Percentiles rank a stretch among this genome's conserved stretches.
Conservation (phyloP, 2,113 vertebrate species). For the Cyanoderma ruficeps region DNA sequence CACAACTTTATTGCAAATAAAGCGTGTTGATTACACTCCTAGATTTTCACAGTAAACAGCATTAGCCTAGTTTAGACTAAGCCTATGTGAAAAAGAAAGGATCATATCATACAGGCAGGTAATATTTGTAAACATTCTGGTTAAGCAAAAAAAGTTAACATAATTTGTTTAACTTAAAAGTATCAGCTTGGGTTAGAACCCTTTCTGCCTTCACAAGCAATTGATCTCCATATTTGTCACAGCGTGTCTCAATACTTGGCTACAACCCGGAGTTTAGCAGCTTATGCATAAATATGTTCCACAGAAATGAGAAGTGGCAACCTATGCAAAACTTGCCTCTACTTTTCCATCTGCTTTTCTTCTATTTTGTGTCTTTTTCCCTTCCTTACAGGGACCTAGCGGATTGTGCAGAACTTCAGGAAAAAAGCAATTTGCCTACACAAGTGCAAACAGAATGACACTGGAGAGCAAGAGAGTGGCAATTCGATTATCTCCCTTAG, state of each 20-base stretch:
- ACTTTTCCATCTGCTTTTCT: slow-evolving; percentile 30
- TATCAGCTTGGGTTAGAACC: slow-evolving; percentile 15
- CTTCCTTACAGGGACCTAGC: neutral
- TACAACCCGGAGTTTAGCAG: neutral
- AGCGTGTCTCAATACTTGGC: slow-evolving; percentile 15
- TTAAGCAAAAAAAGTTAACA: neutral
- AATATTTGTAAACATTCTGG: neutral
- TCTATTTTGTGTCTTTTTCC: neutral
- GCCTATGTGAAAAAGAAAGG: neutral
- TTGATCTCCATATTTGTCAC: neutral
- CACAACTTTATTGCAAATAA: neutral
- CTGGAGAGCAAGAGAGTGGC: neutral
- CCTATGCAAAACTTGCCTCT: neutral
- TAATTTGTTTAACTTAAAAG: slow-evolving; percentile 21
- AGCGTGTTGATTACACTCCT: neutral
- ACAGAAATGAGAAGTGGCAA: slow-evolving; percentile 10
- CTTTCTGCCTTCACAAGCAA: slow-evolving; percentile 19
- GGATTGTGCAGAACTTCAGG: neutral
- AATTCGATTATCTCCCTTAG: neutral
- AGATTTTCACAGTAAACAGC: neutral
- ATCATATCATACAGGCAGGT: neutral
- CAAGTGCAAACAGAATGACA: neutral
- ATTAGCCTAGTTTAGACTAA: neutral
- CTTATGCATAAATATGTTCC: slow-evolving; percentile 5
- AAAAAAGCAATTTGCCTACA: slow-evolving; percentile 18